Conservation (phyloP, 1,140 invertebrate genomes). For the Pseudomyrmex sp. region DNA sequence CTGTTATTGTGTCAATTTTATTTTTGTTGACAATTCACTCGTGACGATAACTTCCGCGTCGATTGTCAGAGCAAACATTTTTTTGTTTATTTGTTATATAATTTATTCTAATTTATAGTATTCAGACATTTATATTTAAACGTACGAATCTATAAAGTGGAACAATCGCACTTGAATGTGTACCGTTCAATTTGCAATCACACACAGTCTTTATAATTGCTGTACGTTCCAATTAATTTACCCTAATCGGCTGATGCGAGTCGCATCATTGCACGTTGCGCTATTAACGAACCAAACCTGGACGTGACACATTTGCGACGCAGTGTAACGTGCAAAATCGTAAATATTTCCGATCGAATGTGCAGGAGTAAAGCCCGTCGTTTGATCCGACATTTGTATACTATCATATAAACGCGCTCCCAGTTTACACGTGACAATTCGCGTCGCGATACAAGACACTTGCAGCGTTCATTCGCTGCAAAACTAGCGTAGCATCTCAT, state of each 20-base stretch:
- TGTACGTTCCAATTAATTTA: slow-evolving; percentile 24
- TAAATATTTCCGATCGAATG: slow-evolving; percentile 17
- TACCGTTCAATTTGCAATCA: not conserved
- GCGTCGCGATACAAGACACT: slow-evolving; percentile 1
- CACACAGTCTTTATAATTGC: not conserved
- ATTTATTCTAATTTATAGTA: too few relatives aligned
- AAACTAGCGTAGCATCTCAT: slow-evolving; percentile 2
- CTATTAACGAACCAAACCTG: not conserved
- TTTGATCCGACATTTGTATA: not conserved
- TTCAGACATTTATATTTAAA: too few relatives aligned
- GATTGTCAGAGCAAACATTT: too few relatives aligned
- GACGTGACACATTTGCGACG: slow-evolving; percentile 9
- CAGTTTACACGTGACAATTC: not conserved
- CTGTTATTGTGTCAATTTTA: not conserved
- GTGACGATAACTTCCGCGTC: not conserved
- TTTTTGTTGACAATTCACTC: not conserved
- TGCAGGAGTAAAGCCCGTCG: not conserved
- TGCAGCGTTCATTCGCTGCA: not conserved
- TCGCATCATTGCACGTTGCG: not conserved
- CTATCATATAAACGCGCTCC: not conserved
- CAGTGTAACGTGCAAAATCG: not conserved
- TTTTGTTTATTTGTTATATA: too few relatives aligned
- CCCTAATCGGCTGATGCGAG: not conserved
- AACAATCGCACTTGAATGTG: too few relatives aligned
- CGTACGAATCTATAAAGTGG: too few relatives aligned